These are phyloP conservation scores for Trachelus iudaicus DNA, from an alignment of 2,888 invertebrate genomes.

Conservation along the genomic window DNA sequence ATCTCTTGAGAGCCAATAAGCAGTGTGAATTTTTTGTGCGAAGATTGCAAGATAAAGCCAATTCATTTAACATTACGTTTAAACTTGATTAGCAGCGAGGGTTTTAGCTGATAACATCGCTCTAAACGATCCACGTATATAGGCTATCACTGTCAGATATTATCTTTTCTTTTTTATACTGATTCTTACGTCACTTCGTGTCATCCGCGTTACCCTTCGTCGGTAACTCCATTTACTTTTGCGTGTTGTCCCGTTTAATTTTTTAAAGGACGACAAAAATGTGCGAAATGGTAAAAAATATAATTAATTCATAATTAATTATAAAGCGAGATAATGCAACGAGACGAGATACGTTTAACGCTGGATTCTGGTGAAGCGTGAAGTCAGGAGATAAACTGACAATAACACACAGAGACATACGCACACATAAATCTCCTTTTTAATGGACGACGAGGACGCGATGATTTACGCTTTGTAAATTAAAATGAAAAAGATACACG, in stretches of 20 bases:
- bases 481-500: slow-evolving; percentile 1
- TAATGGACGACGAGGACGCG: background rate
- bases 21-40: background rate
- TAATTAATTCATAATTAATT: background rate
- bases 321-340: slow-evolving; percentile 6
- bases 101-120: background rate
- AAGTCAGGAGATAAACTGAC: slow-evolving; percentile 54
- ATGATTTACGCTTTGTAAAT: background rate
- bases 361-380: slow-evolving; percentile 24
- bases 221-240: background rate
- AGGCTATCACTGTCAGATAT: background rate
- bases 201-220: background rate
- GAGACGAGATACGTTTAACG: slow-evolving; percentile 16
- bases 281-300: background rate
- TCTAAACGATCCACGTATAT: background rate
- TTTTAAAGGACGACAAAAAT: background rate
- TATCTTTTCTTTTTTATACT: background rate
- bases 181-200: background rate
- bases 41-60: background rate
- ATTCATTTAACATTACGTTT: background rate
- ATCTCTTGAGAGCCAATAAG: background rate
- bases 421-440: slow-evolving; percentile 8
- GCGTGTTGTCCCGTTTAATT: background rate
- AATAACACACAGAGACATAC: slow-evolving; percentile 45
- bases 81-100: background rate